Base-by-base conservation (phyloP, 2,888 invertebrate genomes). In the Ashinkailepas kermadecensis region DNA sequence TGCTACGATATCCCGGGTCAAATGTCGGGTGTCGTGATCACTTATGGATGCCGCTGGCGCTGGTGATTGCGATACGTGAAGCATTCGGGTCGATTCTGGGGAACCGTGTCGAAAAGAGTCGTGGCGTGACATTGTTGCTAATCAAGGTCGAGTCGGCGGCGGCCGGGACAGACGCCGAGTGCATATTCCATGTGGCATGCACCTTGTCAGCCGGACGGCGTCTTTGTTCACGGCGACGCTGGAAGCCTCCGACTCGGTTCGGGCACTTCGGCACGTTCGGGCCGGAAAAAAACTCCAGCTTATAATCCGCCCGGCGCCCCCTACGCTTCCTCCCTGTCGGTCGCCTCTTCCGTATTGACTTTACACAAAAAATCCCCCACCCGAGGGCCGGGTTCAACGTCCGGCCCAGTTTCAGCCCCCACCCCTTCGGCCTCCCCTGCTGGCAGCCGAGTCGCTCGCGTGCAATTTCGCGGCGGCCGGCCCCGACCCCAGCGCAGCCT, bases 371-470 rank as follows among this genome's bases (percentile, higher is more conserved):
- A 74, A 74, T 74, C 56, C 74, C 74, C 74, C 74, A 74, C 74
- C 74, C 74, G 56, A 11, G 54, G 74, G 74, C 56, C 74, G 74
- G 74, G 74, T 74, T 74, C 74, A 74, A 74, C 74, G 74, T 2
- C 74, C 74, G 74, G 21, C 11, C 74, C 54, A 74, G 21, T 74
- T 74, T 74, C 25, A 74, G 56, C 54, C 74, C 70, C 74, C 74
- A 74, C 74, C 74, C 74, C 74, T 74, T 74, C 74, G 74, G 18
- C 74, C 10, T 7, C 74, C 74, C 54, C 56, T 3, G 74, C 56
- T 23, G 21, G 9, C 21, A 3, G 54, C 9, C 7, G n/a, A 7
- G 25, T 39, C 39, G 70, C 56, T 21, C 56, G 7, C 8, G 25
- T 70, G 70, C 70, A 70, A 70, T 70, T 70, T 70, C 13, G 70